A percentile compares a stretch with the other conserved stretches of the same genome.
These are phyloP conservation scores for Strigamia crassipes DNA, from an alignment of 2,888 invertebrate species.

Conservation along the genomic window DNA sequence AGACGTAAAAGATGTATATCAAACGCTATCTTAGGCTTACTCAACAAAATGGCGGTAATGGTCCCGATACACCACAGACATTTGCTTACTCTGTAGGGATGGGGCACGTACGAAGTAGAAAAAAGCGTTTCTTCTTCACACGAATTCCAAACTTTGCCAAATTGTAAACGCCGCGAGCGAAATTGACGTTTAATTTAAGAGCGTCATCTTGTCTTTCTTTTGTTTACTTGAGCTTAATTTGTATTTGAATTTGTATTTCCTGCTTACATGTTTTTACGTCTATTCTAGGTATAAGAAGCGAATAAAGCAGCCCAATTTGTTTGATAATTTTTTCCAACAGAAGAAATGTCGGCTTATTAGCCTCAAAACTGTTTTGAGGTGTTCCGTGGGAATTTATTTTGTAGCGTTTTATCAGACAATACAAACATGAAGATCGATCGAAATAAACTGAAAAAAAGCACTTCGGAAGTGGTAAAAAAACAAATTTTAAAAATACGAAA, in stretches of 20 bases:
- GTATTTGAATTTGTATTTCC: not conserved
- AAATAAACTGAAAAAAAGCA: constrained; percentile 78
- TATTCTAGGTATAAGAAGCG: not conserved
- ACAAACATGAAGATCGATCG: constrained; percentile 77
- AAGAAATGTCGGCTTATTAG: not conserved
- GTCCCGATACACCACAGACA: not conserved
- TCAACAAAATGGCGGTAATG: constrained; percentile 11
- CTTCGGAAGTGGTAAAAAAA: constrained; percentile 73
- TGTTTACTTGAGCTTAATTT: not conserved
- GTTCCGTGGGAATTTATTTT: not conserved
- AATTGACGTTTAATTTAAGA: not conserved
- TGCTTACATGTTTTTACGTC: not conserved
- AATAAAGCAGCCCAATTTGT: not conserved
- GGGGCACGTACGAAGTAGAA: not conserved
- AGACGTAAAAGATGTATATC: not conserved
- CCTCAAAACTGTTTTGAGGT: not conserved
- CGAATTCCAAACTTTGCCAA: not conserved
- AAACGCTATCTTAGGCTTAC: not conserved
- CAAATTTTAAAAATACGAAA: too few species aligned
- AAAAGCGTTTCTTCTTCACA: not conserved
- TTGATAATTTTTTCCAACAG: not conserved
- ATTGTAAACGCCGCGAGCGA: too few species aligned
- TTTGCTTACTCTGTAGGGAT: not conserved
- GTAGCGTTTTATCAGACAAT: not conserved
- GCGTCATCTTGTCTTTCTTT: not conserved